Base-by-base conservation (phyloP, 2,888 invertebrate genomes). In the Cordilura impudica region DNA sequence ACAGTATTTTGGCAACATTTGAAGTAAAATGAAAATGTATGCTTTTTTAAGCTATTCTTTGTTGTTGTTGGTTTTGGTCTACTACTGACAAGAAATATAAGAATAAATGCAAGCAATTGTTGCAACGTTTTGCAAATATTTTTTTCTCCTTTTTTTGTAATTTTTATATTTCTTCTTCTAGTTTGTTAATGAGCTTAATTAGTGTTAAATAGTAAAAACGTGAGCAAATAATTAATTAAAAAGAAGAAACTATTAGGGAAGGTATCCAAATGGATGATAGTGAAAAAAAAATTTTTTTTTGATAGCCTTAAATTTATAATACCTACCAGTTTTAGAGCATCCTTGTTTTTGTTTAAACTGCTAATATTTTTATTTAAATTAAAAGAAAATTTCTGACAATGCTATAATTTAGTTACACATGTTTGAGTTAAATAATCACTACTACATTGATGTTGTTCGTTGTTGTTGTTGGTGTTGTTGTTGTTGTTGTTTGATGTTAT, bases 181-280 rank as follows among this genome's bases (percentile, higher is more conserved):
- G 10, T 56, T 81, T 82, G 84, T 83, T 86, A 87, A 87, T 86
- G 84, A 85, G 86, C 86, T 86, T 86, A 86, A 87, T 86, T 86
- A 86, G 83, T 84, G 85, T 84, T 84, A 84, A 87, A 86, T 81
- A 66, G 56, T 75, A 75, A 75, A 75, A 71, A 79, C 79, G 77
- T 81, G 81, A 70, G 72, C 70, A 67, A 75, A 78, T 81, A 70
- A 69, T 56, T 63, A 53, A 23, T 66, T 43, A n/a, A 35, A 19
- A 31, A n/a, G n/a, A 16, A 49, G 53, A 60, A 45, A 21, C 21
- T 60, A 43, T 63, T 23, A 49, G 1, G 23, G 10, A 47, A 23
- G 49, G 5, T 18, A 51, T n/a, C n/a, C n/a, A n/a, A n/a, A n/a
- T n/a, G n/a, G n/a, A n/a, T n/a, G n/a, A n/a, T n/a, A n/a, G n/a